Base-by-base conservation (phyloP, 2,888 invertebrate genomes). In the Automeris io region DNA sequence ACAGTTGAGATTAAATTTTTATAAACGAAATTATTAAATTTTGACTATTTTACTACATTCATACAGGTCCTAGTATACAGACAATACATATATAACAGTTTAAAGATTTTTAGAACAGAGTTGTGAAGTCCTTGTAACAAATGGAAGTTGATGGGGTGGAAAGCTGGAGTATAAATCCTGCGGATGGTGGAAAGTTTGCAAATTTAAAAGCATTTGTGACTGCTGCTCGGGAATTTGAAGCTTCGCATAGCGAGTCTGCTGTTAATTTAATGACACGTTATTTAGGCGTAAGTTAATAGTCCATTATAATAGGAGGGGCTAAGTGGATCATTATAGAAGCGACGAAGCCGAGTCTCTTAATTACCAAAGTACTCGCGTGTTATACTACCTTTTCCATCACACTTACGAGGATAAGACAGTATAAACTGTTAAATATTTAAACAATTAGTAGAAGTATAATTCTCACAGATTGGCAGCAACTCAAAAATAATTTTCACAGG, bases 141-240 rank as follows among this genome's bases (percentile, higher is more conserved):
- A 82, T 85, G 85, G 85, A 85, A 64, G 77, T 85, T 6, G 85
- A 85, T 49, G 69, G 69, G 31, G 61, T 54, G 2, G 83, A 83
- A 45, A 70, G 48, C 54, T 56, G 56, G 54, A 66, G 51, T 37
- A 64, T 49, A 46, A 82, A 70, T 51, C 45, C 62, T 39, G 50
- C 66, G 3, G 85, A 85, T 38, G 67, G 64, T 41, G 73, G 77
- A 42, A 87, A 86, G 49, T 86, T 80, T 62, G 52, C 61, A 8
- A 70, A 86, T 56, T 72, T 89, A 61, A 89, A 89, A 57, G 79
- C 83, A 36, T 89, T 89, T 61, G 88, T 88, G 38, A 78, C 68
- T 48, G 80, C 81, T 39, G 87, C 87, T 4, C 74, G 83, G 40
- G 88, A 88, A 54, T 89, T 88, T 56, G 79, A 86, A 49, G 78